phyloP scores from a whole-genome alignment of 2,797 vertebrate species.

The Argyrosomus regius region DNA sequence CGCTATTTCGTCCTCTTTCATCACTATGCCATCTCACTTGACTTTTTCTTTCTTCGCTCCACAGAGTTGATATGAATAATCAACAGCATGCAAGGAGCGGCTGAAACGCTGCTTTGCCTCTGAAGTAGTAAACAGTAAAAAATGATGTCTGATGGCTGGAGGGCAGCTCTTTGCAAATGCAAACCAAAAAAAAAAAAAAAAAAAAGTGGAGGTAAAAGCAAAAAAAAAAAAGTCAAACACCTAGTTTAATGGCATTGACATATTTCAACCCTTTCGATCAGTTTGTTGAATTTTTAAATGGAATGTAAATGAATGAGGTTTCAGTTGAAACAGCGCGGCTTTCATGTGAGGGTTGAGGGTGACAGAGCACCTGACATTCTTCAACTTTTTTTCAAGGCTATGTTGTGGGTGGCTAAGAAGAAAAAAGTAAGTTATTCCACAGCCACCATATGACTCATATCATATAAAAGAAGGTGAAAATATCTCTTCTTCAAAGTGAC shows the following conservation, averaged over 20 bases:
- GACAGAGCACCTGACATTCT: conserved; percentile 17
- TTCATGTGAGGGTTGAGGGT: conserved; percentile 8
- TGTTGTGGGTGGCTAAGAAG: conserved; percentile 33
- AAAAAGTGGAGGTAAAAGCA: conserved; percentile 19
- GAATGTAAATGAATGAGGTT: conserved; percentile 30
- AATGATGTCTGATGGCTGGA: conserved; percentile 57
- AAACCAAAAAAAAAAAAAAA: conserved; percentile 5
- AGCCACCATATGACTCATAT: conserved; percentile 37
- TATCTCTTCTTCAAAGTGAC: conserved; percentile 9
- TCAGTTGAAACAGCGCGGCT: conserved; percentile 7
- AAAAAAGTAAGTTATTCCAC: conserved; percentile 26
- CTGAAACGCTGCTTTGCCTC: conserved; percentile 55
- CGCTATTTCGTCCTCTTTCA: conserved; percentile 76
- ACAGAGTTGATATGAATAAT: conserved; percentile 73
- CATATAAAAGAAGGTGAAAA: conserved; percentile 20
- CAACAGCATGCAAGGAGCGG: conserved; percentile 52
- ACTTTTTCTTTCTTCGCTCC: conserved; percentile 59
- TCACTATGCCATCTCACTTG: conserved; percentile 70
- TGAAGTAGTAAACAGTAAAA: conserved; percentile 68
- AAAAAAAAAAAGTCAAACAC: conserved; percentile 8
- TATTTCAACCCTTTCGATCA: conserved; percentile 24
- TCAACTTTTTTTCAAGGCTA: conserved; percentile 43
- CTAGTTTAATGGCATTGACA: conserved; percentile 22
- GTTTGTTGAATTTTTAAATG: conserved; percentile 18
- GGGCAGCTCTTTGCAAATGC: conserved; percentile 46